Base-by-base conservation (phyloP, 2,113 vertebrate species). In the Nicator chloris region DNA sequence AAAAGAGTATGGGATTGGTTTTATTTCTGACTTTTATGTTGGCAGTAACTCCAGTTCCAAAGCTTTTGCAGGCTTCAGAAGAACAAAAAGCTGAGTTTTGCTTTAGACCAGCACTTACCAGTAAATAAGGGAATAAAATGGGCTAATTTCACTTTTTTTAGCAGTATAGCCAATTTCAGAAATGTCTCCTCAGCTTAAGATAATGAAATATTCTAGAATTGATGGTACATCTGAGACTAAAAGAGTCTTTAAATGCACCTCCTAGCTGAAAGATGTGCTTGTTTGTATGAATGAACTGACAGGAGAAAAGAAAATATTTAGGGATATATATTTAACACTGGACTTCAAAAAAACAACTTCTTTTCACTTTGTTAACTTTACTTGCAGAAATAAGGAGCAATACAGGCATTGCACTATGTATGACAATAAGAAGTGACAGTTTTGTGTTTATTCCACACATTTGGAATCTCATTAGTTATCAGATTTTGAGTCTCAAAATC, bases 401-500 rank as follows among this genome's bases (percentile, higher is more conserved):
- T 66, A 69, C 6, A 88, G 42, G 75, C 81, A 49, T 15, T 71
- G 24, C 33, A 27, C 31, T 47, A 7, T 68, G 44, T 86, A 80
- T 50, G 65, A 57, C 86, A 96, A 79, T 76, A 63, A 95, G 88
- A 91, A 97, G 88, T 80, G 27, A 39, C 80, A 90, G 26, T 7
- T 89, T 96, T 49, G 47, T 94, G 92, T 94, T 95, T 87, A 97
- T 97, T 95, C 80, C 80, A 86, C 33, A 51, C 16, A 37, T 82
- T 91, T 31, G 5, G 82, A 97, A 94, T 96, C 93, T 95, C 90
- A 92, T 95, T 96, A 95, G 26, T 91, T 94, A 86, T 87, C 69
- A 93, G n/a, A n/a, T n/a, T n/a, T n/a, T n/a, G n/a, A n/a, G n/a
- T n/a, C n/a, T n/a, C n/a, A n/a, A n/a, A 86, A 69, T 82, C 37